Evolutionary conservation across 2,113 vertebrate species (phyloP).

Genomic region (Vulpes ferrilata): DNA sequence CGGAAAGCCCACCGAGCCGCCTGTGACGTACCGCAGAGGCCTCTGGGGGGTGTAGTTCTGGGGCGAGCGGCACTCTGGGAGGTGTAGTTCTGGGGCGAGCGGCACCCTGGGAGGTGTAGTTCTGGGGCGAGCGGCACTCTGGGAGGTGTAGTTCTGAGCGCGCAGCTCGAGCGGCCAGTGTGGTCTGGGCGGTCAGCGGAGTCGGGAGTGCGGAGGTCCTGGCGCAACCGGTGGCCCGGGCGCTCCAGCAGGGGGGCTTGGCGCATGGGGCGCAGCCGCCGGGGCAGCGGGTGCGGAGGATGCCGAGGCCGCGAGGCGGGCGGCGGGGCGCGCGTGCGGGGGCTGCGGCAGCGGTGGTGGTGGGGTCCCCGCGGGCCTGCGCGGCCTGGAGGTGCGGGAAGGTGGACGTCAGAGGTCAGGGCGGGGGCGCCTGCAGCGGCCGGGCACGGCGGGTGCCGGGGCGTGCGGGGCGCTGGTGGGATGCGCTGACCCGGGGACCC

Average conservation of each 20-base stretch:
- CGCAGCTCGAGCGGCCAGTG: neutral
- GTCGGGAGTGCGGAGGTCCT: neutral
- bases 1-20: rapidly evolving
- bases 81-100: neutral
- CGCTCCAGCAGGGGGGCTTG: no score
- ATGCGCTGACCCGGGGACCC: no score
- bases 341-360: neutral
- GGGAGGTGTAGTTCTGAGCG: neutral
- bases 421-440: neutral
- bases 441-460: no score
- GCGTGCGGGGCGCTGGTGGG: no score
- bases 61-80: neutral
- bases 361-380: no score
- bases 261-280: neutral
- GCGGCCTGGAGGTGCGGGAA: neutral
- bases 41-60: neutral
- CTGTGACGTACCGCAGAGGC: rapidly evolving
- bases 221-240: neutral
- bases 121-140: neutral
- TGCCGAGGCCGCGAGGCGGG: neutral
- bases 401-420: neutral
- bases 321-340: neutral
- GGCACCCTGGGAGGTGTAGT: neutral
- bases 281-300: neutral
- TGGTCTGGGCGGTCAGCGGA: neutral